A percentile compares a stretch with the other conserved stretches of the same genome.
phyloP scores from a whole-genome alignment of 92 coral and sea anemone species.

The Scolanthus callimorphus region DNA sequence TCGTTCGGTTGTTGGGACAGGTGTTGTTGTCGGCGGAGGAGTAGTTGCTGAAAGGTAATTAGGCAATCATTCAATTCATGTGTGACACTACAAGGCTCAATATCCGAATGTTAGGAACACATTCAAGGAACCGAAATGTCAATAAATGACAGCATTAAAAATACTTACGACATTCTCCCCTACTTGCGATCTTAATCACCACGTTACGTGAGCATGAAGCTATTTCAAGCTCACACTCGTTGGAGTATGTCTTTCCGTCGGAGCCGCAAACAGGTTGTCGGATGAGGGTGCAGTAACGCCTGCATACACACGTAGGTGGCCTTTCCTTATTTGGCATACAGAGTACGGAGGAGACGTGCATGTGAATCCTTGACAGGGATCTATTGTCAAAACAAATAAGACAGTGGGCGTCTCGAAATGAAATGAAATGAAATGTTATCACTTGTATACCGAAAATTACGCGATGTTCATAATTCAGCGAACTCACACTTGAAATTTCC shows the following conservation, averaged over 20 bases:
- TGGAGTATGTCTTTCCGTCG: conserved; percentile 57
- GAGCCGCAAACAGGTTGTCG: conserved; percentile 69
- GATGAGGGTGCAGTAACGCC: conserved; percentile 23
- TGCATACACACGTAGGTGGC: conserved; percentile 57
- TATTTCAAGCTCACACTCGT: conserved; percentile 38
- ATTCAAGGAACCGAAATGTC: too few species aligned
- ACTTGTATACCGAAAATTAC: too few species aligned
- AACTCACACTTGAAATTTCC: too few species aligned
- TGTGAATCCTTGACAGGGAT: neutral
- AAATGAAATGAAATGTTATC: too few species aligned
- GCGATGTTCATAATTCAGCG: too few species aligned
- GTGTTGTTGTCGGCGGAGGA: neutral
- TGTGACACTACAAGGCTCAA: neutral
- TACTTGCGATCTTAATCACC: conserved; percentile 13
- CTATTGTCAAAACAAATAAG: conserved; percentile 1
- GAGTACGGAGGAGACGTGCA: conserved; percentile 34
- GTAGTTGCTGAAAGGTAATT: neutral
- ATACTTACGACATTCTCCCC: conserved; percentile 28
- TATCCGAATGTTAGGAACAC: too few species aligned
- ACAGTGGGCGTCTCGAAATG: neutral
- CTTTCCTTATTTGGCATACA: conserved; percentile 36
- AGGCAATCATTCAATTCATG: neutral
- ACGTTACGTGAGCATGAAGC: conserved; percentile 41
- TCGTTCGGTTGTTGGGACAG: neutral
- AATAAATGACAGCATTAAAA: neutral